Evolutionary conservation across 2,888 invertebrate species (phyloP), one percentile per base, ranked within the genome.

Genomic region (Timema podura): DNA sequence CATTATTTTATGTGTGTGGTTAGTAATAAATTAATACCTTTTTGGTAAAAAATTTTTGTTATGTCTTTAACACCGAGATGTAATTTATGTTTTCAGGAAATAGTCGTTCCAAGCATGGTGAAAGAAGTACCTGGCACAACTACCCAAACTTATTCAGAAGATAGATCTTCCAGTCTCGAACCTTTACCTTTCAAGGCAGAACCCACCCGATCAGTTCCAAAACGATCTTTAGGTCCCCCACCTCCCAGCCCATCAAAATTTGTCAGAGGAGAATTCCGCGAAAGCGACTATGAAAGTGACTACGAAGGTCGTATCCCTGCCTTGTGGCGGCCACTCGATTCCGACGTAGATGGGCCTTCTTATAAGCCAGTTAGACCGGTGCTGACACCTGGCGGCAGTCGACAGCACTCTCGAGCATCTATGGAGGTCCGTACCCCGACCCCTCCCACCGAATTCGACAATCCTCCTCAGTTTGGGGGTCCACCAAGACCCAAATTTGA

Each of bases 201-300:
- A 59, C 79, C 80, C 16, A 76, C 77, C 11, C 79, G 77, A 71
- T 79, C 79, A 48, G 64, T 70, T n/a, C 79, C 79, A 68, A 78
- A 59, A 79, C 79, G 70, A 76, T 78, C 77, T 54, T 82, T 81
- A 74, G 79, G 81, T 5, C 84, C 85, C 54, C 83, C 84, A 47
- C 85, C 86, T 66, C 84, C 86, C 45, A 87, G 86, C 79, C 89
- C 89, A 69, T 87, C 87, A 45, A 89, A 86, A 80, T 90, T 89
- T 79, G 80, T 86, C 30, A 88, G 86, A 79, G 84, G 87, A 74
- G 88, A 88, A 80, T 87, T 87, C 79, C 83, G 84, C 68, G 88
- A 87, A 78, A 90, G 88, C 77, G 90, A 90, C 78, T 89, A 89
- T 77, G 89, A 89, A 80, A 90, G 89, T 77, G 90, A 91, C 77